Evolutionary conservation across 23 tunicate genomes (phyloP).

Genomic region (Styela clava): DNA sequence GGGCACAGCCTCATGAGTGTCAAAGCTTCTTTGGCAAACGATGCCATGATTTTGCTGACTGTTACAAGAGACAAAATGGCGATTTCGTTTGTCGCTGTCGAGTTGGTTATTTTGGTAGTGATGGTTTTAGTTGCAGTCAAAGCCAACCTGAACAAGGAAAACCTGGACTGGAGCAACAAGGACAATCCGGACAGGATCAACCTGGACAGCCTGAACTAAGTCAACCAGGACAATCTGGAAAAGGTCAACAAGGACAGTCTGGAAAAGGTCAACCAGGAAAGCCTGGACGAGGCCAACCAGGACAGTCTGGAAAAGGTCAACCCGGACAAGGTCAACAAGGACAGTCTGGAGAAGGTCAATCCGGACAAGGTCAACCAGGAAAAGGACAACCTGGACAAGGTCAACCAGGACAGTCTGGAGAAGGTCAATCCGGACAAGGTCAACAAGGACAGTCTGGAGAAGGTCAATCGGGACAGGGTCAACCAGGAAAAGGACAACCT

Average conservation of each 20-base stretch:
- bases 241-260: too few species aligned
- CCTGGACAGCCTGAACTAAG: neutral
- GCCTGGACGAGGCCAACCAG: neutral
- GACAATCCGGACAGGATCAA: neutral
- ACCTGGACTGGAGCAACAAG: neutral
- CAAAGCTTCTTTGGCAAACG: neutral
- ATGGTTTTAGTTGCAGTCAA: constrained; percentile 9
- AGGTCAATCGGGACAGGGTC: neutral
- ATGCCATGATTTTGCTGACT: constrained; percentile 21
- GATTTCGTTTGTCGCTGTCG: constrained; percentile 6
- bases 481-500: neutral
- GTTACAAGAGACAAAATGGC: neutral
- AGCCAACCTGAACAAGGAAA: neutral
- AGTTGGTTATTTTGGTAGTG: neutral
- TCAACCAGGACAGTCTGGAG: neutral
- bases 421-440: neutral
- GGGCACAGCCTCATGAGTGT: constrained; percentile 18
- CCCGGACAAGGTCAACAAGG: neutral
- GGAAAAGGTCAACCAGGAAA: neutral
- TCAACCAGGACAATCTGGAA: neutral
- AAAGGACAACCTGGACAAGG: neutral
- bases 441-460: neutral
- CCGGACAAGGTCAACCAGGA: neutral
- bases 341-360: neutral
- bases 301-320: neutral